phyloP scores from a whole-genome alignment of 2,113 vertebrate species.

The Aix galericulata region DNA sequence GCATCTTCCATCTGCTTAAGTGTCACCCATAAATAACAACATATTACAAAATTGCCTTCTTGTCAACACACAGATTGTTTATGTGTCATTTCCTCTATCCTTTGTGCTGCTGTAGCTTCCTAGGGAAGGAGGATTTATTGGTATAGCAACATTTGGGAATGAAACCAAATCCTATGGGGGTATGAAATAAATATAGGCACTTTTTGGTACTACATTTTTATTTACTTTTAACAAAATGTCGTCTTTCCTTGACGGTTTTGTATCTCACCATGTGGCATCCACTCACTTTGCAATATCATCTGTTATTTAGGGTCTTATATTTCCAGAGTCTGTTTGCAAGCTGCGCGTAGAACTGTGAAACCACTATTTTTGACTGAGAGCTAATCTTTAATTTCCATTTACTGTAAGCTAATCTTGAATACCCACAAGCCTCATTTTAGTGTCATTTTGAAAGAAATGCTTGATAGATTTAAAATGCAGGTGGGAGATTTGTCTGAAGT shows the following conservation, averaged over 20 bases:
- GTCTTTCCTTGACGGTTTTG: slow-evolving; percentile 42
- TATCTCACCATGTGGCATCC: slow-evolving; percentile 56
- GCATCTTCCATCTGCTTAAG: slow-evolving; percentile 62
- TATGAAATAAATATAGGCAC: slow-evolving; percentile 54
- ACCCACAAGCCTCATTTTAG: background rate
- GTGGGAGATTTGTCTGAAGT: background rate
- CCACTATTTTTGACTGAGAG: slow-evolving; percentile 18
- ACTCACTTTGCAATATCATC: slow-evolving; percentile 53
- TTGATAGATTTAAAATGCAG: background rate
- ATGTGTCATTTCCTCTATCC: slow-evolving; percentile 56
- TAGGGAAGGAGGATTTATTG: slow-evolving; percentile 60
- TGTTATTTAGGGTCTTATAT: slow-evolving; percentile 63
- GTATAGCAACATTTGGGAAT: slow-evolving; percentile 50
- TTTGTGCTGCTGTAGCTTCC: slow-evolving; percentile 31
- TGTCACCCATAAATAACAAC: slow-evolving; percentile 49
- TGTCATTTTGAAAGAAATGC: background rate
- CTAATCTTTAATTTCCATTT: slow-evolving; percentile 2
- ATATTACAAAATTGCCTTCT: slow-evolving; percentile 51
- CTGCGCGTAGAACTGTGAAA: slow-evolving; percentile 54
- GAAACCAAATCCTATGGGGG: slow-evolving; percentile 40
- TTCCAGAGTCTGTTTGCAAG: slow-evolving; percentile 63
- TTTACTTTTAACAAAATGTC: slow-evolving; percentile 41
- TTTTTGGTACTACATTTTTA: slow-evolving; percentile 49
- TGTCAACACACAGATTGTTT: slow-evolving; percentile 64
- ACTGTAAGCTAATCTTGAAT: background rate